phyloP scores from a whole-genome alignment of 2,888 invertebrate genomes.

The Scaptomyza reducta region DNA sequence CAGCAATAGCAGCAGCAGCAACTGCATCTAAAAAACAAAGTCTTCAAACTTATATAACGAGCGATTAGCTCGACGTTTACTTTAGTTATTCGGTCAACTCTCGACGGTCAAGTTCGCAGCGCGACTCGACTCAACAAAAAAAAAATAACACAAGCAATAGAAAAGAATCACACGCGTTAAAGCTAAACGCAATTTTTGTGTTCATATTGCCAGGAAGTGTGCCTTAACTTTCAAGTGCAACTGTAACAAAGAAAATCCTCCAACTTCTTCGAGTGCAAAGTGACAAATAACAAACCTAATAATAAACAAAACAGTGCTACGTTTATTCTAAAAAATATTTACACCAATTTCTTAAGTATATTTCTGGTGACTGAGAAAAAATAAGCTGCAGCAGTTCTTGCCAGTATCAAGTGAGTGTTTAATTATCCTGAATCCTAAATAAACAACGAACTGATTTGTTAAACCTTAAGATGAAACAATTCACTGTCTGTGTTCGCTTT shows the following conservation, averaged over 20 bases:
- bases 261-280: conserved; percentile 46
- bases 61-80: conserved; percentile 82
- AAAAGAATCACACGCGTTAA: conserved; percentile 10
- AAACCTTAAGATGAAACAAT: neutral
- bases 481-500: no score
- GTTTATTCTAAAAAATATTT: conserved; percentile 29
- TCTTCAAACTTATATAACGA: conserved; percentile 84
- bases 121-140: conserved; percentile 54
- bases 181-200: conserved; percentile 24
- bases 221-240: conserved; percentile 51
- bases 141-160: conserved; percentile 7
- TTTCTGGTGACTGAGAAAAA: conserved; percentile 53
- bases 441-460: neutral
- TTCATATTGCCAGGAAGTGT: conserved; percentile 53
- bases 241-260: conserved; percentile 38
- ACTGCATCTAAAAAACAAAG: conserved; percentile 70
- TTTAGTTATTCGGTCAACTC: conserved; percentile 84
- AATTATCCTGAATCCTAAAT: no score
- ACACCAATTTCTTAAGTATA: conserved; percentile 61
- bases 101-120: conserved; percentile 84
- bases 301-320: conserved; percentile 56
- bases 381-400: conserved; percentile 34
- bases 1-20: conserved; percentile 42
- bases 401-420: conserved; percentile 65
- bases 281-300: conserved; percentile 24